Base-by-base conservation (phyloP, 1,140 invertebrate species). In the Anadara kagoshimensis region DNA sequence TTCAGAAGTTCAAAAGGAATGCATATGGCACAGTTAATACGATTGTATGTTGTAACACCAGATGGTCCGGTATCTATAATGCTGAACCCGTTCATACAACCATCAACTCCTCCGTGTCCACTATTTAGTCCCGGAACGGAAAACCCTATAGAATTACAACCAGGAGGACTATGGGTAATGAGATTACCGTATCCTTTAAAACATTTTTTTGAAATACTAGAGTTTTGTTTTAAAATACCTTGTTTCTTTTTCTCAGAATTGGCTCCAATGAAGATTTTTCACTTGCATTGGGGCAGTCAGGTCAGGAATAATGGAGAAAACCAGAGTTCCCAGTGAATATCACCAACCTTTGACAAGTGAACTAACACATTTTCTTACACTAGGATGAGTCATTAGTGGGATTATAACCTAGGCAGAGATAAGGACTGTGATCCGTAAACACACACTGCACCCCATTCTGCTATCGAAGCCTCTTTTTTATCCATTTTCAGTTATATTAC, bases 111-210 rank as follows among this genome's bases (percentile, higher is more conserved):
- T 12, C 93, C 94, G 0, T 92, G 93, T 83, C 95, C 96, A 0
- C 91, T 94, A 56, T 97, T 96, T 87, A 86, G 84, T 59, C 93
- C 94, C 5, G 93, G 92, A 12, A 91, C 91, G 26, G 91, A 92
- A 20, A 92, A 94, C 57, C 93, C 95, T 0, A 91, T 95, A 22
- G 93, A 94, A 84, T 90, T 98, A 0, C 93, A 94, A 1, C 93
- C 95, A 75, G 95, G 95, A 72, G 93, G 94, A 5, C 96, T 98
- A 88, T 98, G 97, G 97, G 93, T 98, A 63, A 90, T 98, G 16
- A 91, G 97, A 70, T 88, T 98, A 66, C 97, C 97, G 87, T 94
- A 93, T 93, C 92, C 91, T 93, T 84, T 62, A 29, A 44, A 43
- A 20, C 14, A 65, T 26, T 68, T 61, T 54, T 47, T 36, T 12